These are phyloP conservation scores for Venustaconcha ellipsiformis DNA, from an alignment of 1,140 invertebrate genomes.

Conservation along the genomic window DNA sequence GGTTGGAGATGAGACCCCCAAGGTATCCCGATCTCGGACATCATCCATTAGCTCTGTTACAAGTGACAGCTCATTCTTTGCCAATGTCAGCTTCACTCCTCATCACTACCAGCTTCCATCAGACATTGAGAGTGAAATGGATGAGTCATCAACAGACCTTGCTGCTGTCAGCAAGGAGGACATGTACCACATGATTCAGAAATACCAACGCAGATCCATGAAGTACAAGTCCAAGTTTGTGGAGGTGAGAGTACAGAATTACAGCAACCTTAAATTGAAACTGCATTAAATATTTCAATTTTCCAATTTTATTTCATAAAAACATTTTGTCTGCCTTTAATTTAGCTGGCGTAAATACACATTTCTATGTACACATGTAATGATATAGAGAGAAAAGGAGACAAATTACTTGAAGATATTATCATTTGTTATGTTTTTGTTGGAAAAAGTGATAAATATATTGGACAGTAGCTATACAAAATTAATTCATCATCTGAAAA, in stretches of 20 bases:
- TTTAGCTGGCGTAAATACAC: too few species aligned
- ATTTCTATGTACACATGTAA: too few species aligned
- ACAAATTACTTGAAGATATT: too few species aligned
- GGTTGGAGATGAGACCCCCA: constrained; percentile 51
- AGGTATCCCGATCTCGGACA: constrained; percentile 45
- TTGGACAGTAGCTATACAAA: too few species aligned
- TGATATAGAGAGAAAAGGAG: too few species aligned
- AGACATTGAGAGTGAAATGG: constrained; percentile 67
- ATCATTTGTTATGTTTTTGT: too few species aligned
- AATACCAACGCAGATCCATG: constrained; percentile 52
- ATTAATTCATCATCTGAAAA: too few species aligned
- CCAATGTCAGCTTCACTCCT: constrained; percentile 40
- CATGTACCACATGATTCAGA: constrained; percentile 59
- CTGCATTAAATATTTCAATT: too few species aligned
- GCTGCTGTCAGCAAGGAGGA: constrained; percentile 62
- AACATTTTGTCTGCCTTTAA: too few species aligned
- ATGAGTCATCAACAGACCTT: constrained; percentile 55
- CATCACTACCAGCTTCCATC: constrained; percentile 61
- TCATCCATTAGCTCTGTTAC: constrained; percentile 63
- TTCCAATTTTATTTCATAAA: too few species aligned
- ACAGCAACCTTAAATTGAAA: too few species aligned
- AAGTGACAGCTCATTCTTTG: constrained; percentile 58
- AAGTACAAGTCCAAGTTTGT: constrained; percentile 65
- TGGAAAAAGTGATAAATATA: too few species aligned
- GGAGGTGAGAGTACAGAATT: constrained; percentile 43